Base-by-base conservation (phyloP, 2,888 invertebrate species). In the Odontomyia ornata region DNA sequence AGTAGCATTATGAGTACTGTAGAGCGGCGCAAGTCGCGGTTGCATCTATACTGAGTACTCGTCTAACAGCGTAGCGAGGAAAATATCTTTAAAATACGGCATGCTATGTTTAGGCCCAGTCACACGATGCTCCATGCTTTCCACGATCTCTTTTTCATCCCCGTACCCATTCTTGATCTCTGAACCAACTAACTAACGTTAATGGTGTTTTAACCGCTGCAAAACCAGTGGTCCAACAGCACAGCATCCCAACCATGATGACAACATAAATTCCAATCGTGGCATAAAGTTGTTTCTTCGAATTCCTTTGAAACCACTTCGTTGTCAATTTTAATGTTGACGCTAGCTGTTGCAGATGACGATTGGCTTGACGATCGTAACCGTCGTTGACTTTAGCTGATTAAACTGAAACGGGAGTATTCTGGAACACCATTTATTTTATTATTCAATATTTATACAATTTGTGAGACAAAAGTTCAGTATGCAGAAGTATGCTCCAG, bases 201-300 rank as follows among this genome's bases (percentile, higher is more conserved):
- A n/a, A 30, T 36, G 65, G 36, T n/a, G 21, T 11, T n/a, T 36
- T n/a, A 30, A 9, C 21, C 28, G 27, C 52, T 18, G 28, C 71
- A 52, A 71, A 25, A 15, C 71, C 25, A 71, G 28, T 52, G 25
- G 28, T 18, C 15, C 71, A 52, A 28, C 52, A 71, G 28, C 25
- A 27, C 43, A 28, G 13, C 56, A 73, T 36, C 73, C 27, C 64
- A 64, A 64, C 60, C 75, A 18, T 46, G 62, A 75, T 75, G 75
- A 64, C 62, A 47, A 64, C 75, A 64, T 75, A 75, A 75, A 75
- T 75, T 75, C 64, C 75, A 75, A 75, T 47, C 75, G 57, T 64
- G 47, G 47, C 75, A 64, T 64, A 46, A 64, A 64, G 64, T 75
- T 47, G 46, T 43, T 62, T 62, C 60, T 28, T 47, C 62, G 36